Evolutionary conservation across 1,140 invertebrate species (phyloP), one percentile per base, ranked within the genome.

Genomic region (Palaemon carinicauda): DNA sequence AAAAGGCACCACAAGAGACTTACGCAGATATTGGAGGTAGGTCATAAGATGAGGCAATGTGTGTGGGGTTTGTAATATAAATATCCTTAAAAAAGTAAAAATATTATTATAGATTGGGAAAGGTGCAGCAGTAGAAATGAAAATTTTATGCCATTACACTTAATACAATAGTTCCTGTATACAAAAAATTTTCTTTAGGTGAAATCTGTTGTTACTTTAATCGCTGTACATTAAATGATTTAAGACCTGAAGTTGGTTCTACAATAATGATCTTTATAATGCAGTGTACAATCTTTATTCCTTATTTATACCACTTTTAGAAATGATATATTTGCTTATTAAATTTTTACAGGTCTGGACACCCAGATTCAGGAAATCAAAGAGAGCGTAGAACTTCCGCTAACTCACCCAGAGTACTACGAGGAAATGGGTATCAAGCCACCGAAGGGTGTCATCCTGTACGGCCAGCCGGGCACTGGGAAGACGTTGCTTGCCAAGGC

Each of bases 341-440:
- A 3, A 1, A 19, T 24, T 53, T n/a, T 52, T 21, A 41, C 81
- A 93, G 93, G 98, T 69, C 93, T 99, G n/a, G 98, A 99, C 91
- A 97, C 97, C 73, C 99, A 99, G 92, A 99, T 99, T 92, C 98
- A 99, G 92, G 99, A 99, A 94, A 99, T 99, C 77, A 98, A 99
- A 93, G 99, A 99, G 93, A 99, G 98, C 83, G 99, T 99, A 3
- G 99, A 99, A 92, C 92, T 99, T 73, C 99, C 99, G 1, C 92
- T 99, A 19, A 99, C 99, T 51, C 99, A 99, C 94, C 98, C 98
- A 19, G 99, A 99, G 92, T 99, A 99, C 92, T 99, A 99, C 92
- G 98, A 99, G 92, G 98, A 99, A 93, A 99, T 99, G 98, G 99
- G 99, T 88, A 99, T 99, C 86, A 98, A 98, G 91, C 98, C 99